phyloP scores from a whole-genome alignment of 1,140 invertebrate genomes.

The Drosophila subpulchrella region DNA sequence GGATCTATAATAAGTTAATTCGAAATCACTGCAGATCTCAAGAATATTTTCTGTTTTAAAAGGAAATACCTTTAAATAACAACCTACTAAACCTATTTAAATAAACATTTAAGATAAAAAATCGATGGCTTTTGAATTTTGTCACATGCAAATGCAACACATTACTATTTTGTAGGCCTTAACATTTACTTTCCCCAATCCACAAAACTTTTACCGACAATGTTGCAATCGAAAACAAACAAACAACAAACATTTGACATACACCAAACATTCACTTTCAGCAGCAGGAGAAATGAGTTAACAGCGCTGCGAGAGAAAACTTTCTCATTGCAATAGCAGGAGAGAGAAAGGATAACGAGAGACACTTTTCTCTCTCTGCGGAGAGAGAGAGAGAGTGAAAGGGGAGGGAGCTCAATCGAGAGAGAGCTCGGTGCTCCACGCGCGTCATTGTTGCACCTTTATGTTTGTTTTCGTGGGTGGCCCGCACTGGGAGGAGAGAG shows the following conservation, averaged over 20 bases:
- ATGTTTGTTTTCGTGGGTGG: conserved; percentile 82
- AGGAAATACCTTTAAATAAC: too few species aligned
- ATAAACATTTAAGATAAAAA: too few species aligned
- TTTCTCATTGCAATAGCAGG: conserved; percentile 34
- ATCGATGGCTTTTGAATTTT: too few species aligned
- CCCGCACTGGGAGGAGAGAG: conserved; percentile 29
- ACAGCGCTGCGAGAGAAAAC: conserved; percentile 44
- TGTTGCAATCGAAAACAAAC: conserved; percentile 64
- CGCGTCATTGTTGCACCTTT: conserved; percentile 82
- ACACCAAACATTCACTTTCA: conserved; percentile 74
- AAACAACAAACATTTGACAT: conserved; percentile 59
- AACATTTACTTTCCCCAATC: conserved; percentile 19
- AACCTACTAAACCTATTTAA: too few species aligned
- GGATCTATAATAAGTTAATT: neutral
- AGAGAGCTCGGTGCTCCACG: conserved; percentile 61
- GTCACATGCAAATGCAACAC: neutral
- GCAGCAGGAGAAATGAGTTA: conserved; percentile 63
- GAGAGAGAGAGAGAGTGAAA: conserved; percentile 2
- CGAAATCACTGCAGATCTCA: too few species aligned
- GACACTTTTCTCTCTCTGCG: neutral
- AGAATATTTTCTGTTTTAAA: too few species aligned
- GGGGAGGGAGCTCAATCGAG: conserved; percentile 6
- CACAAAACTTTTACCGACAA: conserved; percentile 38
- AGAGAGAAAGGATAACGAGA: conserved; percentile 26
- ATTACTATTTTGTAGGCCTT: conserved; percentile 1